Base-by-base conservation (phyloP, 2,888 invertebrate genomes). In the Melinaea menophilus region DNA sequence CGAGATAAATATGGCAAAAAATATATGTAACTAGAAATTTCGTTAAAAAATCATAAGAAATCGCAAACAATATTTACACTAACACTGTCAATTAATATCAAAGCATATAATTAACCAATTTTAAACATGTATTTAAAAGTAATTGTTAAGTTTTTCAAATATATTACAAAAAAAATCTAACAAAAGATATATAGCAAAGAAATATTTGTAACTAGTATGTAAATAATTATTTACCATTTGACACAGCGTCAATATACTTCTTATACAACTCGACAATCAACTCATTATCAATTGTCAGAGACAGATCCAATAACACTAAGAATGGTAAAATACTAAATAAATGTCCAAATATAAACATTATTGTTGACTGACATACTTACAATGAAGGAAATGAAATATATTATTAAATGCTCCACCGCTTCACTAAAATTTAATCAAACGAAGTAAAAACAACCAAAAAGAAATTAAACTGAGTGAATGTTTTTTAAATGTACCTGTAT, bases 391-490 rank as follows among this genome's bases (percentile, higher is more conserved):
- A 59, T 37, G 57, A 46, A 64, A 71, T 75, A 73, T 69, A 63
- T 65, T 59, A 62, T 41, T 68, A 69, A 66, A 33, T 59, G 64
- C 72, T n/a, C 81, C 79, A 81, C 77, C 63, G 83, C 81, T 71
- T 71, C 68, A 62, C 11, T 79, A 77, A 68, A 77, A 76, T 77
- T 78, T 79, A 81, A 82, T 84, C 77, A 66, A 37, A 61, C 34
- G 41, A 22, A 4, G 4, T 41, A 9, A 3, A 55, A 55, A 9
- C 11, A 55, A 4, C 57, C 33, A 68, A 71, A 59, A 35, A 65
- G 22, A 22, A 22, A 22, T 22, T 22, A 22, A 22, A 22, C 22
- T 58, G 55, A 34, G 37, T 2, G 41, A 11, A 41, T 41, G 41
- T 9, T 41, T 5, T 41, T 41, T 41, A 22, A 22, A 22, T 22